Percentiles rank a stretch among this genome's conserved stretches.
These are phyloP conservation scores for Drosophila arizonae DNA, from an alignment of 1,140 invertebrate species.

Conservation along the genomic window DNA sequence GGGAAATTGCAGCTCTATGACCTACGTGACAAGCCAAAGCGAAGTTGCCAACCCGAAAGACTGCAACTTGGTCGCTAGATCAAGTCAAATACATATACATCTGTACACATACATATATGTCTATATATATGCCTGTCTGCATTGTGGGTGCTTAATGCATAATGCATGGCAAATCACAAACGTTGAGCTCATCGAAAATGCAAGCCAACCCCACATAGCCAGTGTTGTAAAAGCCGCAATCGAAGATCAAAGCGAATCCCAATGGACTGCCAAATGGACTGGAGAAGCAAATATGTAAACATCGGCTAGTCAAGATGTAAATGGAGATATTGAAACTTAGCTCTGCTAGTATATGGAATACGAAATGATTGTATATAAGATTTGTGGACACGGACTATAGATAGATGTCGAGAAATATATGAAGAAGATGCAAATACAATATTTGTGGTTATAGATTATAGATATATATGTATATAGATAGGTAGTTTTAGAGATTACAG, in stretches of 20 bases:
- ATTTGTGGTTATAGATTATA: no score
- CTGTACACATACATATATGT: conserved; percentile 20
- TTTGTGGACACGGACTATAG: no score
- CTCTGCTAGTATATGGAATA: no score
- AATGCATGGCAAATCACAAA: conserved; percentile 61
- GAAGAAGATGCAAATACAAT: no score
- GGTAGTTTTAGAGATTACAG: no score
- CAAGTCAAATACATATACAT: conserved; percentile 39
- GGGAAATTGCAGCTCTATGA: conserved; percentile 41
- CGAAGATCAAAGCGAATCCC: background rate
- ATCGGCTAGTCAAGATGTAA: background rate
- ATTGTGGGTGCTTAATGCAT: conserved; percentile 57
- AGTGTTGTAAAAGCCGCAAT: conserved; percentile 20
- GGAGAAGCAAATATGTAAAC: background rate
- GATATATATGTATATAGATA: no score
- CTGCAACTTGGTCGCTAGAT: conserved; percentile 58
- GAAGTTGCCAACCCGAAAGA: conserved; percentile 33
- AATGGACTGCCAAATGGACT: conserved; percentile 4
- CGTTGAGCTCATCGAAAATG: conserved; percentile 42
- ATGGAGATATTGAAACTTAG: no score
- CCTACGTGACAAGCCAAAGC: conserved; percentile 62
- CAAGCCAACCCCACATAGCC: conserved; percentile 7
- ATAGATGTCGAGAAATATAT: no score
- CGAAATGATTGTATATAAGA: no score
- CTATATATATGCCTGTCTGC: background rate